Conservation (phyloP, 2,888 invertebrate species). For the Amblyjoppa proteus region DNA sequence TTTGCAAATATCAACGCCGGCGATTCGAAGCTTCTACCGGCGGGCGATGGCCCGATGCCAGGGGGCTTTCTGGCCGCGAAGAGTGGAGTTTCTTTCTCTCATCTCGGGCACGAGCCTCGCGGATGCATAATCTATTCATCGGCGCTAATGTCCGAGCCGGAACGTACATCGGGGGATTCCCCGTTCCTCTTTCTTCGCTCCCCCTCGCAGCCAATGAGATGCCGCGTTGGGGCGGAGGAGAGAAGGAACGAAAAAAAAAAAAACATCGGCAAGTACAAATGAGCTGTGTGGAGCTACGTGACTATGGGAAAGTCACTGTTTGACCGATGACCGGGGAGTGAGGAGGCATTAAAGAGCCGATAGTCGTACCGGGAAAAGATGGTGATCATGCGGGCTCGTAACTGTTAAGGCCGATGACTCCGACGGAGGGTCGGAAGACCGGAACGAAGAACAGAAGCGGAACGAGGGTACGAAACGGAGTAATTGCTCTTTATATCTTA, state of each 20-base stretch:
- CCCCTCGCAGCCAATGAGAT: background rate
- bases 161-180: slow-evolving; percentile 25
- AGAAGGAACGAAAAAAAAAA: background rate
- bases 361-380: background rate
- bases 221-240: background rate
- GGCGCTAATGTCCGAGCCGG: slow-evolving; percentile 56
- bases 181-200: background rate
- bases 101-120: slow-evolving; percentile 37
- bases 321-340: slow-evolving; percentile 15
- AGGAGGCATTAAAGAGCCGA: slow-evolving; percentile 4
- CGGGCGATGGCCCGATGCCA: slow-evolving; percentile 59
- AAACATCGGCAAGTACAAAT: background rate
- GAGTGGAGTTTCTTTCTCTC: slow-evolving; percentile 45
- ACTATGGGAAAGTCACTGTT: slow-evolving; percentile 31
- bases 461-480: background rate
- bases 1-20: slow-evolving; percentile 46
- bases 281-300: slow-evolving; percentile 18
- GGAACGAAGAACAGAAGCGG: background rate
- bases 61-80: slow-evolving; percentile 24
- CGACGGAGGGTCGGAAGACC: background rate
- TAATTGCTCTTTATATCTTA: background rate
- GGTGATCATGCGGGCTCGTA: slow-evolving; percentile 9
- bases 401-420: slow-evolving; percentile 11
- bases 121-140: slow-evolving; percentile 60
- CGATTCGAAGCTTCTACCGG: slow-evolving; percentile 31